These are phyloP conservation scores for Plectrocnemia conspersa DNA, from an alignment of 1,140 invertebrate species.

Conservation along the genomic window DNA sequence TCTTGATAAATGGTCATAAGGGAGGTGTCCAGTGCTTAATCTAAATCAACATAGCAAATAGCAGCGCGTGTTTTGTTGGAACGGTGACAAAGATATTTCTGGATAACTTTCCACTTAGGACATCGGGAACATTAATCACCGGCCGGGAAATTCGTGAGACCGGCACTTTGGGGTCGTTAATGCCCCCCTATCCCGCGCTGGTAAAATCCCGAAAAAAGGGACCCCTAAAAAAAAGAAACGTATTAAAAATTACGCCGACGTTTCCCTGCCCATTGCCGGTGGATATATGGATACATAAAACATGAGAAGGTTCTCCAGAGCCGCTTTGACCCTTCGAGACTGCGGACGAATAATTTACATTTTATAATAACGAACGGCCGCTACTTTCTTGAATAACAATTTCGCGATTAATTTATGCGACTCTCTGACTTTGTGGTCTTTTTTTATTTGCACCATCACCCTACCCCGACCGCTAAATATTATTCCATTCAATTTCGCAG, in stretches of 20 bases:
- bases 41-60: slow-evolving; percentile 23
- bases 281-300: slow-evolving; percentile 6
- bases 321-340: slow-evolving; percentile 1
- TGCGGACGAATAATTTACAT: background rate
- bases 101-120: slow-evolving; percentile 27
- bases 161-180: slow-evolving; percentile 8
- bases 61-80: slow-evolving; percentile 30
- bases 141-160: slow-evolving; percentile 14
- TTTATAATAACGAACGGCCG: slow-evolving; percentile 7
- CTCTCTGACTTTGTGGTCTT: too few species aligned
- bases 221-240: background rate
- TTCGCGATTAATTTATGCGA: slow-evolving; percentile 2
- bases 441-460: too few species aligned
- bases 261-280: background rate
- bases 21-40: slow-evolving; percentile 15
- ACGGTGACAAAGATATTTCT: slow-evolving; percentile 35
- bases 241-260: slow-evolving; percentile 3
- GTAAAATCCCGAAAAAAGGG: background rate
- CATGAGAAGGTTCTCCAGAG: background rate
- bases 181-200: background rate
- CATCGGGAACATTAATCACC: slow-evolving; percentile 31
- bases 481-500: too few species aligned
- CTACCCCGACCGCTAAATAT: too few species aligned
- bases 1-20: slow-evolving; percentile 12
- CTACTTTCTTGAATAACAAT: slow-evolving; percentile 7